These are phyloP conservation scores for Diabrotica virgifera DNA, from an alignment of 1,140 invertebrate genomes.

Conservation along the genomic window DNA sequence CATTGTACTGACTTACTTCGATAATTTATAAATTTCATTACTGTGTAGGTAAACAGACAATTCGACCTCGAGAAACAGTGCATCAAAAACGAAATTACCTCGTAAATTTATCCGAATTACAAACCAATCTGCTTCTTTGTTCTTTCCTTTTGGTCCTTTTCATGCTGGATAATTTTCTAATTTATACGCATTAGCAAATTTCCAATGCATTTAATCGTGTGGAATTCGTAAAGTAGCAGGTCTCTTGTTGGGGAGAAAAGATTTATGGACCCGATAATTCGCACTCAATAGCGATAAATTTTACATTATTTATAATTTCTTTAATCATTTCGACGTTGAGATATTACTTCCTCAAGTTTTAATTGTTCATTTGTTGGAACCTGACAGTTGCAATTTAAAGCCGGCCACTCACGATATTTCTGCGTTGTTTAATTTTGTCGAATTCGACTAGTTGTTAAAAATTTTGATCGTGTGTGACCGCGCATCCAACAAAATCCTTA, in stretches of 20 bases:
- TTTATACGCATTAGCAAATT: conserved; percentile 23
- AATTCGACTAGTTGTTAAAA: too few relatives aligned
- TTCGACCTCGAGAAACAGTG: conserved; percentile 13
- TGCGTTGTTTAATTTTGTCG: too few relatives aligned
- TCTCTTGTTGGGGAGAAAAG: not conserved
- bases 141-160: conserved; percentile 14
- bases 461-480: too few relatives aligned
- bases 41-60: conserved; percentile 19
- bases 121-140: conserved; percentile 17
- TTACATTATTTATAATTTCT: too few relatives aligned
- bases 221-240: conserved; percentile 4
- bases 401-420: too few relatives aligned
- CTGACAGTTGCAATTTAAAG: too few relatives aligned
- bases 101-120: conserved; percentile 20
- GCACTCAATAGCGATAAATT: too few relatives aligned
- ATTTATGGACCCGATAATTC: too few relatives aligned
- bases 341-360: too few relatives aligned
- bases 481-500: too few relatives aligned
- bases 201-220: conserved; percentile 11
- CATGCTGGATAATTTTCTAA: conserved; percentile 18
- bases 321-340: too few relatives aligned
- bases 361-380: too few relatives aligned
- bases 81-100: conserved; percentile 16
- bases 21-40: conserved; percentile 18
- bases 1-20: conserved; percentile 12